Conservation (phyloP, 2,113 vertebrate species). For the Scomber colias region DNA sequence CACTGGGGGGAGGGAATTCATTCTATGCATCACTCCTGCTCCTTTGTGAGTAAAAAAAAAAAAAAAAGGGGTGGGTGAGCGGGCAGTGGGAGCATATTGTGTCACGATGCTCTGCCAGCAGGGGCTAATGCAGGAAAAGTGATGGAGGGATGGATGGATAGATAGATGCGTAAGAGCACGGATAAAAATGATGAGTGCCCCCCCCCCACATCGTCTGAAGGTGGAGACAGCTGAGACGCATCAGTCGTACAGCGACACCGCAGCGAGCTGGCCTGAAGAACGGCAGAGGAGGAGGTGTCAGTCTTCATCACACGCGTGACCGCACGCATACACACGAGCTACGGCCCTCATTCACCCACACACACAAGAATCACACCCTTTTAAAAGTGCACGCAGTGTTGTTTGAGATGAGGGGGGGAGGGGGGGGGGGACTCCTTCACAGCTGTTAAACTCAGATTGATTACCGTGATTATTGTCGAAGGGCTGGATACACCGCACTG, state of each 20-base stretch:
- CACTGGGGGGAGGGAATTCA: conserved; percentile 51
- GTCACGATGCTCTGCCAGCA: conserved; percentile 36
- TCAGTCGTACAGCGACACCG: conserved; percentile 6
- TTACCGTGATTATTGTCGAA: conserved; percentile 2
- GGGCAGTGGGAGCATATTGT: conserved; percentile 47
- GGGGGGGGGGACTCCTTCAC: conserved; percentile 41
- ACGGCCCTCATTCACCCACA: conserved; percentile 19
- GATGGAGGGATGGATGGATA: conserved; percentile 20
- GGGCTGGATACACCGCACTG: neutral
- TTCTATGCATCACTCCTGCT: conserved; percentile 39
- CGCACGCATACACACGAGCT: conserved; percentile 22
- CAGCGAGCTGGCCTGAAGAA: conserved; percentile 1
- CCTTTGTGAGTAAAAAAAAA: conserved; percentile 45
- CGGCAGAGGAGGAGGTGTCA: conserved; percentile 19
- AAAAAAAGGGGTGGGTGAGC: conserved; percentile 2
- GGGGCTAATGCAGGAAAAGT: neutral
- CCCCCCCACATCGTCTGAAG: neutral
- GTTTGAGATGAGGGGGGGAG: conserved; percentile 21
- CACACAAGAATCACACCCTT: conserved; percentile 22
- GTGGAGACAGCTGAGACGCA: conserved; percentile 31
- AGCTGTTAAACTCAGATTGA: conserved; percentile 46
- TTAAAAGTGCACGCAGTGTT: conserved; percentile 11
- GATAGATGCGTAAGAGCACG: neutral
- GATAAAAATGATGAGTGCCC: conserved; percentile 10
- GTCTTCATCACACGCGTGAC: conserved; percentile 50